Base-by-base conservation (phyloP, 2,113 vertebrate genomes). In the Himantopus leucocephalus region DNA sequence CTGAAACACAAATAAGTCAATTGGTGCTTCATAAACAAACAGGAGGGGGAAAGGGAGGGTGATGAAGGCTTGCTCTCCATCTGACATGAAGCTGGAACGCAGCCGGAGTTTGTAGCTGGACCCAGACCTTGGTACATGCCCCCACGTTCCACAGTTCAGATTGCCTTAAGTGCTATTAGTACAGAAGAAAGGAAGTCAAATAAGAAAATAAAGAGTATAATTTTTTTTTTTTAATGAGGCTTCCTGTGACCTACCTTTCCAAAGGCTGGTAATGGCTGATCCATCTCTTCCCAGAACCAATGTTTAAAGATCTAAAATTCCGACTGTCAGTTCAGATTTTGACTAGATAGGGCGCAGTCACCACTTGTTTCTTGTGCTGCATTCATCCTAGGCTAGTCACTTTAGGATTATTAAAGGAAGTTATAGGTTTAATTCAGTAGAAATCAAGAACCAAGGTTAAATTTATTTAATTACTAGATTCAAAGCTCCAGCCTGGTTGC, bases 401-500 rank as follows among this genome's bases (percentile, higher is more conserved):
- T 75, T 63, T 6, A 59, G 52, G 14, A 67, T 59, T 85, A 83
- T 53, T 78, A 91, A 71, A 85, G 21, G 35, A 85, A 67, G 8
- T 63, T 63, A 55, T 3, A 68, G 20, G 26, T 50, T 75, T 90
- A 32, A 35, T 67, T 72, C 22, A 29, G 39, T 55, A 79, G 71
- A 90, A 90, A 92, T 37, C 29, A 88, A 92, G 60, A 94, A 82
- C 7, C 3, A 45, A 68, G 14, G 32, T 63, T 82, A 63, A 62
- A 82, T 77, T 26, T 67, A 66, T 78, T 77, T 50, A 81, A 41
- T 37, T 85, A 30, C 8, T 41, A 27, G 9, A 74, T 50, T 74
- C 34, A 90, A 82, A 88, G 37, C 6, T 79, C 29, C 60, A 88
- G 22, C 8, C 22, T 75, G 4, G 8, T 55, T 62, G 14, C 5